Evolutionary conservation across 1,140 invertebrate genomes (phyloP).

Genomic region (Drosophila grimshawi): DNA sequence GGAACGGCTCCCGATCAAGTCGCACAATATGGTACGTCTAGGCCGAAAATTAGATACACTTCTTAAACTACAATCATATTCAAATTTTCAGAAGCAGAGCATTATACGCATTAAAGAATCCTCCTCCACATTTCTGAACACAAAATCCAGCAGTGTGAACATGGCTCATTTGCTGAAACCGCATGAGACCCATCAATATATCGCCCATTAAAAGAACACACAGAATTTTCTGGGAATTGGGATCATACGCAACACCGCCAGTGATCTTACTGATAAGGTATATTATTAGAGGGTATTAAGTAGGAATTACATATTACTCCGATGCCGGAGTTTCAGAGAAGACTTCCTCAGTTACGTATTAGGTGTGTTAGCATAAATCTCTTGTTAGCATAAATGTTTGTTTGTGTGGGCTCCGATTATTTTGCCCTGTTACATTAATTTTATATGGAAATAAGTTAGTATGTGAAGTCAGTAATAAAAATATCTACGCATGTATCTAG

Average conservation of each 20-base stretch:
- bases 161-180: constrained; percentile 50
- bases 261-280: constrained; percentile 78
- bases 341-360: constrained; percentile 46
- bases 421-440: constrained; percentile 47
- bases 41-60: too few species aligned
- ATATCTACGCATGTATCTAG: background rate
- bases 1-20: constrained; percentile 64
- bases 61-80: background rate
- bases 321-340: constrained; percentile 23
- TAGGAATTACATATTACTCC: background rate
- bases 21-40: constrained; percentile 63
- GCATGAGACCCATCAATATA: constrained; percentile 32
- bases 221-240: constrained; percentile 43
- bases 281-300: background rate
- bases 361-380: constrained; percentile 42
- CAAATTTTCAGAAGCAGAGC: constrained; percentile 64
- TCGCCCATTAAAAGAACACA: constrained; percentile 62
- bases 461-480: constrained; percentile 44
- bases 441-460: constrained; percentile 62
- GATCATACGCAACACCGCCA: constrained; percentile 59
- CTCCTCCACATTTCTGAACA: constrained; percentile 78
- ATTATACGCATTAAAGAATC: constrained; percentile 81
- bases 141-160: constrained; percentile 77
- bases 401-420: constrained; percentile 30
- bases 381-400: constrained; percentile 21